Evolutionary conservation across 35 echinoderm and acorn worm species (phyloP).

Genomic region (Heliocidaris erythrogramma): DNA sequence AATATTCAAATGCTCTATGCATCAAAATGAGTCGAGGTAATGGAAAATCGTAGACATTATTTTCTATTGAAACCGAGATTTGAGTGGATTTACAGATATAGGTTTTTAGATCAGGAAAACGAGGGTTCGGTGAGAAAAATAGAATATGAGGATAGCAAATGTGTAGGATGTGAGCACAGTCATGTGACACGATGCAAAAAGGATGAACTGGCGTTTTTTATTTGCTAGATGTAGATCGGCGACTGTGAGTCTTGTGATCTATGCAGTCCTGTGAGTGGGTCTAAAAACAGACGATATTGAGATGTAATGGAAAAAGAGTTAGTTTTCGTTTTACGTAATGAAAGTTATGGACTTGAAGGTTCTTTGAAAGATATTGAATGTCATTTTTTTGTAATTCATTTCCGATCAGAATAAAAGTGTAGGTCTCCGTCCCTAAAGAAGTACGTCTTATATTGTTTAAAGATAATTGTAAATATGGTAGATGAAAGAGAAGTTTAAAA

Average conservation of each 20-base stretch:
- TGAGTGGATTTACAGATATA: slow-evolving; percentile 3
- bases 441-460: neutral
- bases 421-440: neutral
- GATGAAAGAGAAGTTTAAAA: neutral
- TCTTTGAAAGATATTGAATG: neutral
- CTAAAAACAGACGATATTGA: neutral
- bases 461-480: neutral
- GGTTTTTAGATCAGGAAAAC: neutral
- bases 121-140: neutral
- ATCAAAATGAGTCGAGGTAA: neutral
- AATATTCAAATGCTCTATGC: neutral
- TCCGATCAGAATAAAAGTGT: neutral
- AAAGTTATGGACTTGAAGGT: neutral
- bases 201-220: neutral
- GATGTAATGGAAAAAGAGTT: neutral
- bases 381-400: neutral
- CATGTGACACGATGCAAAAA: neutral
- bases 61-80: neutral
- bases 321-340: neutral
- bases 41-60: neutral
- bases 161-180: neutral
- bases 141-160: neutral
- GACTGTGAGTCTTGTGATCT: neutral
- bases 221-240: neutral
- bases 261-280: neutral